Conservation (phyloP, 2,888 invertebrate genomes). For the Drosophila falleni region DNA sequence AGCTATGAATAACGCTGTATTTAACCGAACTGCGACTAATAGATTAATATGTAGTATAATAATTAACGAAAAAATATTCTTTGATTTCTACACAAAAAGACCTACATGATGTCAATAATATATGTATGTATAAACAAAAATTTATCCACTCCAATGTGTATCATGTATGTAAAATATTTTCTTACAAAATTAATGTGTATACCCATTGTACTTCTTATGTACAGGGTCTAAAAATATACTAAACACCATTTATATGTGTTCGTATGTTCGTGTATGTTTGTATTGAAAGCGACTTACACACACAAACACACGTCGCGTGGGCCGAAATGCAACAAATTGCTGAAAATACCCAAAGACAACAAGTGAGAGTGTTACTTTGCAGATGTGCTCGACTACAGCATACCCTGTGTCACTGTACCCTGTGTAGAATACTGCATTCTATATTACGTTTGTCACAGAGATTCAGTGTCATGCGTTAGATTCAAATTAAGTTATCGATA, state of each 20-base stretch:
- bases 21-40: too few species aligned
- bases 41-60: too few species aligned
- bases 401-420: neutral
- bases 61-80: too few species aligned
- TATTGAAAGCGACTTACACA: slow-evolving; percentile 2
- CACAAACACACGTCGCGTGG: slow-evolving; percentile 49
- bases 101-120: too few species aligned
- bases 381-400: neutral
- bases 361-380: slow-evolving; percentile 15
- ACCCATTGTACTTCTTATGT: neutral
- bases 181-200: neutral
- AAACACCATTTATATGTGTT: neutral
- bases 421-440: neutral
- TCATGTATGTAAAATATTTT: neutral
- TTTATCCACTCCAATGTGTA: too few species aligned
- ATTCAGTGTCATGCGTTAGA: neutral
- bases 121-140: too few species aligned
- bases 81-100: too few species aligned
- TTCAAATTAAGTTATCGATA: slow-evolving; percentile 2
- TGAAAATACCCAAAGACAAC: slow-evolving; percentile 40
- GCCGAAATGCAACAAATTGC: slow-evolving; percentile 48
- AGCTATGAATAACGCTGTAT: too few species aligned
- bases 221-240: slow-evolving; percentile 12
- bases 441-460: neutral
- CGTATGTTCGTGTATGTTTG: neutral